Evolutionary conservation across 2,113 vertebrate species (phyloP).

Genomic region (Passer domesticus): DNA sequence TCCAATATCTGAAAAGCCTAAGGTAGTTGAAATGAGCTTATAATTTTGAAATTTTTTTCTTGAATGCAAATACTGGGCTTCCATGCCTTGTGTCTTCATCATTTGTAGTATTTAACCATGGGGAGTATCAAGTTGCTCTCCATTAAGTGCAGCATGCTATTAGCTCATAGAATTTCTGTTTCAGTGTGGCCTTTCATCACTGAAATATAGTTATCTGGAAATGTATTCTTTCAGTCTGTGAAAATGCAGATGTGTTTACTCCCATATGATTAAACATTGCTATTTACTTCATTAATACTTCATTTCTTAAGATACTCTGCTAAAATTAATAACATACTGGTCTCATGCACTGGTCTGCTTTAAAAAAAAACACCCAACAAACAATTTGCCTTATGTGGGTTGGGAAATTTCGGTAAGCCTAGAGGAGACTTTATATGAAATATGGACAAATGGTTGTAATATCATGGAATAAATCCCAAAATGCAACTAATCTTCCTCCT

Average conservation of each 20-base stretch:
- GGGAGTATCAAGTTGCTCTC: constrained; percentile 1
- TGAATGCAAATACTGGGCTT: neutral
- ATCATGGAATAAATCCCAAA: neutral
- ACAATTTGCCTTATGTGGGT: neutral
- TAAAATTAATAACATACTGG: neutral
- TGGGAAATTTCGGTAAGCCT: neutral
- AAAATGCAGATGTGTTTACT: neutral
- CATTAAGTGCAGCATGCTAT: neutral
- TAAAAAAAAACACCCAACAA: neutral
- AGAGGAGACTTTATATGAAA: neutral
- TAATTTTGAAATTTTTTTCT: neutral
- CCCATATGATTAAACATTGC: neutral
- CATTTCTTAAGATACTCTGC: neutral
- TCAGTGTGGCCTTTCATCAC: neutral
- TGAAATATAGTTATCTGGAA: neutral
- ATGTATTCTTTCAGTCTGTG: neutral
- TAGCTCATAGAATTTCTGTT: constrained; percentile 6
- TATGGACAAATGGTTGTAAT: neutral
- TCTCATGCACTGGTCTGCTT: neutral
- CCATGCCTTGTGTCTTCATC: neutral
- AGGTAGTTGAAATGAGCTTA: neutral
- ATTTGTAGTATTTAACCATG: neutral
- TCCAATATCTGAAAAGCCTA: neutral
- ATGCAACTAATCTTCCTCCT: neutral
- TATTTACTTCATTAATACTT: constrained; percentile 18